Evolutionary conservation across 2,888 invertebrate species (phyloP).

Genomic region (Coelinius sp.): DNA sequence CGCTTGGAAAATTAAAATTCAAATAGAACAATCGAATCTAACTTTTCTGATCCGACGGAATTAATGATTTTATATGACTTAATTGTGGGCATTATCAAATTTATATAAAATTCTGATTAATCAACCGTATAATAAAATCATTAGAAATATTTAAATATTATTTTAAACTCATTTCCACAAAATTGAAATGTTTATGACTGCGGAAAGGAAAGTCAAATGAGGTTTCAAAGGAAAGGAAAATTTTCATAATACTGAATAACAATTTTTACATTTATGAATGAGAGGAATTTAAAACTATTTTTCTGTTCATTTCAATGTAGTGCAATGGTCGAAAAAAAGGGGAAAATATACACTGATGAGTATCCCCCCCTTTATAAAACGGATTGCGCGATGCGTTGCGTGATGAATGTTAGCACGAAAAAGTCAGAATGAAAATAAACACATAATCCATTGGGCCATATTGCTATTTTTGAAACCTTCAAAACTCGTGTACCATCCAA

Average conservation of each 20-base stretch:
- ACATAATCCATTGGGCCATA: not conserved
- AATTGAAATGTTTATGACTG: too few relatives aligned
- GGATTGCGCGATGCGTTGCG: slow-evolving; percentile 26
- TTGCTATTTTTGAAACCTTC: slow-evolving; percentile 1
- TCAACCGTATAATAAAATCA: too few relatives aligned
- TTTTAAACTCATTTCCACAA: too few relatives aligned
- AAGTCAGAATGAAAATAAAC: not conserved
- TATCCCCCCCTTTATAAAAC: slow-evolving; percentile 6
- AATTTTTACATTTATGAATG: too few relatives aligned
- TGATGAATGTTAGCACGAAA: slow-evolving; percentile 8
- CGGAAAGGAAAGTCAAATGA: too few relatives aligned
- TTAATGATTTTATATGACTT: too few relatives aligned
- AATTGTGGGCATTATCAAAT: too few relatives aligned
- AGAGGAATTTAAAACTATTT: not conserved
- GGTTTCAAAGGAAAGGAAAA: too few relatives aligned
- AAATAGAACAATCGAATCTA: not conserved
- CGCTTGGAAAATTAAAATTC: not conserved
- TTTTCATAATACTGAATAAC: too few relatives aligned
- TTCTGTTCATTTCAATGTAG: not conserved
- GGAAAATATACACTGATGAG: not conserved
- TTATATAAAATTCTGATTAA: too few relatives aligned
- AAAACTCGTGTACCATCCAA: not conserved
- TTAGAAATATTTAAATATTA: too few relatives aligned
- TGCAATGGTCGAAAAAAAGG: not conserved
- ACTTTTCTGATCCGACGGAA: not conserved